Percentiles rank a stretch among this genome's conserved stretches.
phyloP scores from a whole-genome alignment of 2,113 vertebrate species.

The Drymodes brunneopygia region DNA sequence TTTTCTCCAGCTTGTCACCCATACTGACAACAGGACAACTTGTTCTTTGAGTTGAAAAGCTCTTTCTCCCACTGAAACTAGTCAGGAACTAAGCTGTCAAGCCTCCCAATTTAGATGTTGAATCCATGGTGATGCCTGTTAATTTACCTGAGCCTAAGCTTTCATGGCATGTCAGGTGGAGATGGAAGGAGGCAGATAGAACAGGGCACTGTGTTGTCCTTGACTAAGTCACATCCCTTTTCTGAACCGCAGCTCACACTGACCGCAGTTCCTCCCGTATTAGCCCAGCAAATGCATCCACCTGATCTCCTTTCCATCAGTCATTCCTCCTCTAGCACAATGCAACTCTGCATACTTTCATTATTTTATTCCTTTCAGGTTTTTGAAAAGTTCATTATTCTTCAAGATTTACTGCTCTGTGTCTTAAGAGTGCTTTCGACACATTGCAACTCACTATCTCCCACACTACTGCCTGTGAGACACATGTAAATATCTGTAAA shows the following conservation, averaged over 20 bases:
- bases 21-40: not conserved
- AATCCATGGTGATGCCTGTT: not conserved
- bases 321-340: not conserved
- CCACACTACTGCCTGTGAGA: not conserved
- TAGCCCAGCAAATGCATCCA: not conserved
- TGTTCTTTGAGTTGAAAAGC: not conserved
- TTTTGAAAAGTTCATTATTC: not conserved
- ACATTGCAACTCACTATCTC: not conserved
- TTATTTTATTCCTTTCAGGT: not conserved
- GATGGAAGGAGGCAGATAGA: not conserved
- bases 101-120: not conserved
- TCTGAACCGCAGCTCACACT: not conserved
- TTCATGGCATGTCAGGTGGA: not conserved
- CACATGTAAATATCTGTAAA: not conserved
- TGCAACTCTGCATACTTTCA: not conserved
- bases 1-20: not conserved
- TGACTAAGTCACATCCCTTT: not conserved
- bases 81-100: not conserved
- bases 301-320: not conserved
- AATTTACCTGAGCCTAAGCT: not conserved
- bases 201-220: not conserved
- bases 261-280: not conserved
- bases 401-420: not conserved
- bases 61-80: not conserved
- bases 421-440: not conserved